phyloP scores from a whole-genome alignment of 2,888 invertebrate species.

The Fragum fragum region DNA sequence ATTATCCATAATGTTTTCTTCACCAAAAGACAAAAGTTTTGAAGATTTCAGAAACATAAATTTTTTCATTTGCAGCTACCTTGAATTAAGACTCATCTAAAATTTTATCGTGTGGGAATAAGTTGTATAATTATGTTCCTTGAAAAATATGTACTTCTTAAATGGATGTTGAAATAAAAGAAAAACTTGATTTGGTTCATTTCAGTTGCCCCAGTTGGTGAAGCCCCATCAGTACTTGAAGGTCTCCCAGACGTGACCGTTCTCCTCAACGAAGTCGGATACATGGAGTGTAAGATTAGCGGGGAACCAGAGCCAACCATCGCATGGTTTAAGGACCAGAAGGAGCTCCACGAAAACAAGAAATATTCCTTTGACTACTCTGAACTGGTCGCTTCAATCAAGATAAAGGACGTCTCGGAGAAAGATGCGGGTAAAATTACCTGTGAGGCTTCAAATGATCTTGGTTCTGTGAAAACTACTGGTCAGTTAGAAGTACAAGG shows the following conservation, averaged over 20 bases:
- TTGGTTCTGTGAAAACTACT: slow-evolving; percentile 85
- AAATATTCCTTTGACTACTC: slow-evolving; percentile 81
- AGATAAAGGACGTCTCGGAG: slow-evolving; percentile 88
- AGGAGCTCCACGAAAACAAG: slow-evolving; percentile 79
- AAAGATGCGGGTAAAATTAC: slow-evolving; percentile 84
- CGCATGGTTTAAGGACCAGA: slow-evolving; percentile 84
- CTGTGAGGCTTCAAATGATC: slow-evolving; percentile 85
- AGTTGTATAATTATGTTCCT: no score
- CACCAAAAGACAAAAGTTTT: no score
- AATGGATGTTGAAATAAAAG: no score
- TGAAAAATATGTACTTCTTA: no score
- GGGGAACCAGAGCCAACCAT: slow-evolving; percentile 84
- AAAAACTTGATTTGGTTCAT: no score
- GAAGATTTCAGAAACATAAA: no score
- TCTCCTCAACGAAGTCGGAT: slow-evolving; percentile 78
- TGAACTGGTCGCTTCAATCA: slow-evolving; percentile 87
- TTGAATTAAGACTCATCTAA: no score
- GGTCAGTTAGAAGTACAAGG: slow-evolving; percentile 82
- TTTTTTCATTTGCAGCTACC: no score
- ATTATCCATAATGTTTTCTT: no score
- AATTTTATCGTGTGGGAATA: no score
- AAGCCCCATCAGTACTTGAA: slow-evolving; percentile 83
- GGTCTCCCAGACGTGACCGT: slow-evolving; percentile 83
- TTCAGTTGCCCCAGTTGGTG: slow-evolving; percentile 65
- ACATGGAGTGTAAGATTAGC: slow-evolving; percentile 83